Evolutionary conservation across 2,888 invertebrate genomes (phyloP).

Genomic region (Stenodema calcarata): DNA sequence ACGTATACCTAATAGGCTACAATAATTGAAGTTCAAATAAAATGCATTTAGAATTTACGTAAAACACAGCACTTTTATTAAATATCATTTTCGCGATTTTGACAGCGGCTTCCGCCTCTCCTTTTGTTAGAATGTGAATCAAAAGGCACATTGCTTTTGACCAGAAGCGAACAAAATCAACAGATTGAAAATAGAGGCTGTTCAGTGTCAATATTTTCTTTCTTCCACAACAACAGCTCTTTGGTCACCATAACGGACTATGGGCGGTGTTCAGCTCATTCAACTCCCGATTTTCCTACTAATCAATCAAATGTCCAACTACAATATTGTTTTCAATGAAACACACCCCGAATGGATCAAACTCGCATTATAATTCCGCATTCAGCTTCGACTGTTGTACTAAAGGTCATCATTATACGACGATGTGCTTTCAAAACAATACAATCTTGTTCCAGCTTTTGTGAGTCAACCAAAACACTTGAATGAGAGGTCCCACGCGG

Average conservation of each 20-base stretch:
- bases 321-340: background rate
- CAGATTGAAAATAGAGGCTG: no score
- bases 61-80: no score
- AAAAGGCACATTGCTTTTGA: no score
- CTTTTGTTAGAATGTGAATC: no score
- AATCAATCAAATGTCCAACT: background rate
- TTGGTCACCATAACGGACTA: background rate
- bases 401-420: background rate
- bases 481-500: background rate
- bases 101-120: no score
- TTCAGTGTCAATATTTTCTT: no score
- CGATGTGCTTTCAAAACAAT: background rate
- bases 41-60: no score
- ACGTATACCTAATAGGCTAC: no score
- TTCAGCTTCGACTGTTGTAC: background rate
- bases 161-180: no score
- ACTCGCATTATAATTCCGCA: background rate
- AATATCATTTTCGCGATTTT: no score
- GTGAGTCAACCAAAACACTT: background rate
- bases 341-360: background rate
- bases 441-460: background rate
- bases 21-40: no score
- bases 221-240: background rate
- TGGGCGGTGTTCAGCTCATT: background rate
- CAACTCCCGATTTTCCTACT: background rate